Base-by-base conservation (phyloP, 2,888 invertebrate species). In the Pteria penguin region DNA sequence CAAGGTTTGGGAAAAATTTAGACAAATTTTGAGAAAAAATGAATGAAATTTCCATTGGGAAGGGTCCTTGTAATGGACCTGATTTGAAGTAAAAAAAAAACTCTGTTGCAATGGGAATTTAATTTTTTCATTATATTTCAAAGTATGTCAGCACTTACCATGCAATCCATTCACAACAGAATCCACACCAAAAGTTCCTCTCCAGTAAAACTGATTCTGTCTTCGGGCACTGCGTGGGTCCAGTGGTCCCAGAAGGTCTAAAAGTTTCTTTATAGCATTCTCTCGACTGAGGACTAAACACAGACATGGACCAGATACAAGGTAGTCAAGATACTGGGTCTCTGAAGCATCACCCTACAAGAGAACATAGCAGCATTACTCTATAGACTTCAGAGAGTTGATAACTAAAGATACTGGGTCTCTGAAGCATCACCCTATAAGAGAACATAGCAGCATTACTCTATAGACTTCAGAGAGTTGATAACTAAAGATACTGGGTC, bases 171-270 rank as follows among this genome's bases (percentile, higher is more conserved):
- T 91, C 57, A 75, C 73, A 8, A 89, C 83, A n/a, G 74, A 24
- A 74, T 89, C 88, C 1, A 80, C 79, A 31, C 91, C 90, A 85
- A 88, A 90, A 31, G 87, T 82, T 14, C 87, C 89, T 36, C 90
- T 79, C 90, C 89, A 89, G 69, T 84, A 82, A 74, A 87, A 88
- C 79, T 88, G 86, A 61, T 83, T 86, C 57, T 80, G 85, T 62
- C 86, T 66, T 4, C 88, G 74, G 0, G 90, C 90, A 69, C 76
- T 80, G 69, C 82, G 80, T 0, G 91, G 90, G 63, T 91, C 89
- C 60, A 80, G 80, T 1, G 91, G 90, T 18, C 90, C 91, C 27
- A 90, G 69, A 14, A 91, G 63, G 66, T 90, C 88, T 27, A 85
- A 67, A 14, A 91, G 80, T 63, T 84, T 85, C 75, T 88, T 89